phyloP scores from a whole-genome alignment of 2,888 invertebrate genomes.

The Stenchaetothrips biformis region DNA sequence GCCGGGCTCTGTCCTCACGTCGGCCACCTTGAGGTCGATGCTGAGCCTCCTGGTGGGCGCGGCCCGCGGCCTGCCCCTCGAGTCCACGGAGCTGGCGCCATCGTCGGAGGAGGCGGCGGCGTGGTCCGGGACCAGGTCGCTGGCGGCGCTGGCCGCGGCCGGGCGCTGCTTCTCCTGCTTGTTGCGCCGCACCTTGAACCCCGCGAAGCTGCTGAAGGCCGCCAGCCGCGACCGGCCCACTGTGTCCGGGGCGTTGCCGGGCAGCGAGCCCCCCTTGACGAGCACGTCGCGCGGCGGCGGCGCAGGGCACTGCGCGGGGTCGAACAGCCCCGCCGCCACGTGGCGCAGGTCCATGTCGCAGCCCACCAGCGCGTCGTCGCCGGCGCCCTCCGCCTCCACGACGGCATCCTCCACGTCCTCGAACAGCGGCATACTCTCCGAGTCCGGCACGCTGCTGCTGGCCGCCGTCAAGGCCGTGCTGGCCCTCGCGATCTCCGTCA shows the following conservation, averaged over 20 bases:
- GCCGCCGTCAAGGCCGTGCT: constrained; percentile 5
- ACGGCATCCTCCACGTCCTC: background rate
- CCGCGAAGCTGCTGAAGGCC: background rate
- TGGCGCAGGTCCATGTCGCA: constrained; percentile 9
- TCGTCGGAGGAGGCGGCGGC: background rate
- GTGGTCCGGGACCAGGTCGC: background rate
- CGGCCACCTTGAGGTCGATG: background rate
- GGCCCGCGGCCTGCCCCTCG: background rate
- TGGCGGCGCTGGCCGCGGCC: background rate
- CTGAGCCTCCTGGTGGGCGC: background rate
- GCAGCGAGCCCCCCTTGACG: background rate
- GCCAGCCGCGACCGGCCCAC: background rate
- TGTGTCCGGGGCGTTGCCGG: background rate
- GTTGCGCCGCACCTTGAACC: background rate
- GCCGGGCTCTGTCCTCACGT: background rate
- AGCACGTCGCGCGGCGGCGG: background rate
- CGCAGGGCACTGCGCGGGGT: background rate
- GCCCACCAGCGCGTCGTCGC: constrained; percentile 5
- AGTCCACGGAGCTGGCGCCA: background rate
- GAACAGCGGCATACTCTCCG: background rate
- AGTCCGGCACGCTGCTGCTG: constrained; percentile 19
- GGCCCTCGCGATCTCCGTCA: background rate
- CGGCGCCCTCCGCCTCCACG: background rate
- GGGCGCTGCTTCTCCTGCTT: background rate
- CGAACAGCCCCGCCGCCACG: constrained; percentile 1